These are phyloP conservation scores for Loripinus fragilis DNA, from an alignment of 2,888 invertebrate species.

Conservation along the genomic window DNA sequence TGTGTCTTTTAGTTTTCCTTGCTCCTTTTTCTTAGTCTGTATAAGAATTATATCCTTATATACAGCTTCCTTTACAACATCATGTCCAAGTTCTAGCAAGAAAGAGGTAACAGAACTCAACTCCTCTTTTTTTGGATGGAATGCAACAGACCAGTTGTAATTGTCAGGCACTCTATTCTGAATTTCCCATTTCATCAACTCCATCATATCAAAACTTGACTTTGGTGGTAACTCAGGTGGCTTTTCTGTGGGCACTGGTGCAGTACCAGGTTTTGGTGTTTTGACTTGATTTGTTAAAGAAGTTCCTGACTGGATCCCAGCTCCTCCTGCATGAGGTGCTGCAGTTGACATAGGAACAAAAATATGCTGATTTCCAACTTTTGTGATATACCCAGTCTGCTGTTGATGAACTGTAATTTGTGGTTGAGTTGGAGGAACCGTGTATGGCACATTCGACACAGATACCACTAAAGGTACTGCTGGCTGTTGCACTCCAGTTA, in stretches of 20 bases:
- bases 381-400: constrained; percentile 51
- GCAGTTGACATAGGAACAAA: constrained; percentile 49
- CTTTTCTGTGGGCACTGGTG: background rate
- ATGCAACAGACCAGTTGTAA: constrained; percentile 66
- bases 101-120: constrained; percentile 88
- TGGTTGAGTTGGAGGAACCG: background rate
- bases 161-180: constrained; percentile 71
- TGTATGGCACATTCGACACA: constrained; percentile 3
- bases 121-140: constrained; percentile 66
- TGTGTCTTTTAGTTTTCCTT: constrained; percentile 85
- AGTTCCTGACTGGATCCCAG: background rate
- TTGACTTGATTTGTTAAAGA: background rate
- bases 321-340: no score
- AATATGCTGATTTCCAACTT: constrained; percentile 45
- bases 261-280: background rate
- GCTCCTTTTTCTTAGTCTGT: constrained; percentile 89
- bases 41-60: constrained; percentile 95
- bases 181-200: constrained; percentile 73
- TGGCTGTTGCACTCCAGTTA: background rate
- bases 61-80: constrained; percentile 95
- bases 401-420: constrained; percentile 3
- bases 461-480: background rate
- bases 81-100: constrained; percentile 95
- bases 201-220: constrained; percentile 73
- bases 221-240: constrained; percentile 57